These are phyloP conservation scores for Eurystomus gularis DNA, from an alignment of 2,113 vertebrate genomes.

Conservation along the genomic window DNA sequence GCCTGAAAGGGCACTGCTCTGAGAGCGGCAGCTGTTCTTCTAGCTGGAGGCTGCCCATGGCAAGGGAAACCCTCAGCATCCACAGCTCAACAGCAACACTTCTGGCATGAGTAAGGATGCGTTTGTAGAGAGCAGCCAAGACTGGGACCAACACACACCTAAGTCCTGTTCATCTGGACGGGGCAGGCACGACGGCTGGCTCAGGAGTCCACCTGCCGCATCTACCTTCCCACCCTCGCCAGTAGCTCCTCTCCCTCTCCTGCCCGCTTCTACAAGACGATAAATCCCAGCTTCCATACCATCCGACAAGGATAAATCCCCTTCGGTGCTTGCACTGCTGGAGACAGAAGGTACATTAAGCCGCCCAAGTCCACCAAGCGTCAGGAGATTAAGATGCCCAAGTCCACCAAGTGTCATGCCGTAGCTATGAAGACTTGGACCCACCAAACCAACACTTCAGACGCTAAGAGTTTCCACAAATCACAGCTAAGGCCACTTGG, in stretches of 20 bases:
- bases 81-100: too few species aligned
- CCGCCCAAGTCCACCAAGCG: rapidly evolving
- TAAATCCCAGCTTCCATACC: not conserved
- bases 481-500: not conserved
- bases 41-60: not conserved
- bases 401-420: rapidly evolving
- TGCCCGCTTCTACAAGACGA: too few species aligned
- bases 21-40: not conserved
- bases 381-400: rapidly evolving
- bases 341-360: not conserved
- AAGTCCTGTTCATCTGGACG: not conserved
- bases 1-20: not conserved
- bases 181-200: rapidly evolving
- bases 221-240: not conserved
- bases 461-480: not conserved
- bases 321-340: not conserved
- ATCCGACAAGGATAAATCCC: too few species aligned
- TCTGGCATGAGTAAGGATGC: not conserved
- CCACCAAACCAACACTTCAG: not conserved
- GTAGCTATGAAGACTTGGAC: not conserved
- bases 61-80: not conserved
- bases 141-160: not conserved
- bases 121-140: not conserved
- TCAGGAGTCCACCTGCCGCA: not conserved
- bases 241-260: not conserved